Evolutionary conservation across 1,140 invertebrate species (phyloP).

Genomic region (Melipona quadrifasciata): DNA sequence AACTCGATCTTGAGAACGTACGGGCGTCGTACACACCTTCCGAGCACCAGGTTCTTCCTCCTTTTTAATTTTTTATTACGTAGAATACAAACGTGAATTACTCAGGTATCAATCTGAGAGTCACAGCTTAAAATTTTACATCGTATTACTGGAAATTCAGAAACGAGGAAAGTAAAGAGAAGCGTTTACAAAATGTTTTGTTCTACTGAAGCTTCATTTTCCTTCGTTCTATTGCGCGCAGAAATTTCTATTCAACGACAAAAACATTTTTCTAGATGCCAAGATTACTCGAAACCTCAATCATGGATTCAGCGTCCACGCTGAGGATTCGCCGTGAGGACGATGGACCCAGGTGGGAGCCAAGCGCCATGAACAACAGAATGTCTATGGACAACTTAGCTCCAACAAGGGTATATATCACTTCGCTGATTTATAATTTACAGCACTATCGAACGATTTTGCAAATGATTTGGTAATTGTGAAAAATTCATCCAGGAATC

Average conservation of each 20-base stretch:
- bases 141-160: not conserved
- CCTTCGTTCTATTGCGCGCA: not conserved
- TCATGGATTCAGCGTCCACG: constrained; percentile 47
- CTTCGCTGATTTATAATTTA: not conserved
- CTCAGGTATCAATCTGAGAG: not conserved
- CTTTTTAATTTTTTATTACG: not conserved
- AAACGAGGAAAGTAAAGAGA: not conserved
- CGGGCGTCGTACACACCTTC: constrained; percentile 65
- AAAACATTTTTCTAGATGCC: constrained; percentile 42
- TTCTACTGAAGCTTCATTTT: not conserved
- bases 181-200: too few species aligned
- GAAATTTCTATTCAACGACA: not conserved
- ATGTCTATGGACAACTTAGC: constrained; percentile 52
- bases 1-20: constrained; percentile 62
- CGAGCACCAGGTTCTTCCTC: constrained; percentile 68
- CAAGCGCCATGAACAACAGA: constrained; percentile 26
- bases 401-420: constrained; percentile 36
- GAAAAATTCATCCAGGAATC: constrained; percentile 18
- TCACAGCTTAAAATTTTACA: not conserved
- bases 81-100: too few species aligned
- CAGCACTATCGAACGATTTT: too few species aligned
- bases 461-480: not conserved
- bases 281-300: constrained; percentile 55
- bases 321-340: constrained; percentile 54
- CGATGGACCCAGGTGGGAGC: constrained; percentile 58